These are phyloP conservation scores for Apocheima hispidaria DNA, from an alignment of 2,888 invertebrate species.

Conservation along the genomic window DNA sequence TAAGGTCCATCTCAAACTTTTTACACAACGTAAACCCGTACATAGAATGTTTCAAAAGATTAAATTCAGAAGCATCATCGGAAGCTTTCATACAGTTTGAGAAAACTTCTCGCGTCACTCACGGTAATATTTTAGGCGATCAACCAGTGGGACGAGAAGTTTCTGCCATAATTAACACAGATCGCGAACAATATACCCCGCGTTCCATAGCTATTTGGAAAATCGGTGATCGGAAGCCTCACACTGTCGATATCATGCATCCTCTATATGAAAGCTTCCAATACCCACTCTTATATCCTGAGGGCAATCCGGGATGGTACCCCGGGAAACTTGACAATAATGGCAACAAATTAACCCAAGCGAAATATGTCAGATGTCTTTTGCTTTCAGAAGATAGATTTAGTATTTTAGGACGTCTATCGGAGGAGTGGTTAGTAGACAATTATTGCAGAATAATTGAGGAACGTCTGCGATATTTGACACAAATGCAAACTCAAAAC, in stretches of 20 bases:
- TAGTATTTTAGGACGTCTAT: background rate
- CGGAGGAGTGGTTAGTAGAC: constrained; percentile 1
- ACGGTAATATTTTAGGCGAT: constrained; percentile 13
- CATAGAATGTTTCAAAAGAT: no score
- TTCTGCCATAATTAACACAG: no score
- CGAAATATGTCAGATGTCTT: constrained; percentile 18
- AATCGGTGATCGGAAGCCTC: no score
- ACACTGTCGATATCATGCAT: no score
- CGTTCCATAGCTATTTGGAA: no score
- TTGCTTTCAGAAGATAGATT: background rate
- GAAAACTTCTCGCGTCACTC: background rate
- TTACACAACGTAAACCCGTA: no score
- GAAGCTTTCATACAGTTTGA: background rate
- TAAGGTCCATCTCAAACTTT: background rate
- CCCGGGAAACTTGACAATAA: constrained; percentile 12
- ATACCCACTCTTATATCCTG: constrained; percentile 7
- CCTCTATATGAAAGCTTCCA: constrained; percentile 5
- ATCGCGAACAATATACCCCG: no score
- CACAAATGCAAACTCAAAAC: background rate
- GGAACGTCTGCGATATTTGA: background rate
- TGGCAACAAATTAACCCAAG: background rate
- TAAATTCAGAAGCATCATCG: background rate
- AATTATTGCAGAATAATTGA: background rate
- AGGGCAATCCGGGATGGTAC: constrained; percentile 16
- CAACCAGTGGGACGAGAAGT: no score